Evolutionary conservation across 2,797 vertebrate genomes (phyloP), one percentile per base, ranked within the genome.

Genomic region (Parauchenoglanis punctatus): DNA sequence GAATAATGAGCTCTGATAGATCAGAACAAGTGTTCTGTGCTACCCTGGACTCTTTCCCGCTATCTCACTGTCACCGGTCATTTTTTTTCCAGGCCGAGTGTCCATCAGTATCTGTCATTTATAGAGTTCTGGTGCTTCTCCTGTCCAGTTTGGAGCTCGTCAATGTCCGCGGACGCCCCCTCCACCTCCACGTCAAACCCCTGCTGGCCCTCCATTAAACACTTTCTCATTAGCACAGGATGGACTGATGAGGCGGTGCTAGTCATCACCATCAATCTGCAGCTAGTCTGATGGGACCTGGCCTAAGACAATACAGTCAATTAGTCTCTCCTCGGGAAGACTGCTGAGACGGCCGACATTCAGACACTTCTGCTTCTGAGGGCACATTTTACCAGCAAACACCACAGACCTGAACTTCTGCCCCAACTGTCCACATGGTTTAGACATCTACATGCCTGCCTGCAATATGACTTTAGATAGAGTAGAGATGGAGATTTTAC

Each of bases 331-430:
- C 94, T 94, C 92, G 92, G 93, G 92, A 90, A 89, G 93, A 95
- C 93, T 95, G 94, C 95, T 96, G 94, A 96, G 94, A 93, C 91
- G 92, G 93, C 93, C 91, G 93, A 87, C 93, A 93, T 95, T 94
- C 94, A 91, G 95, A 96, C 94, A 94, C 94, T 94, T 95, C 93
- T 96, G 94, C 93, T 92, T 93, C 90, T 89, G 91, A 89, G 86
- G 92, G 94, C 95, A 95, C 91, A 94, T 95, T 93, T 91, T 82
- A 28, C 56, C 18, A 67, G 81, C 75, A 54, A 90, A 65, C 35
- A 78, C 58, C 76, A 83, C 61, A 67, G 44, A 31, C n/a, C 61
- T 67, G 81, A 83, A 67, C 81, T 70, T 68, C 70, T 65, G 77
- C 81, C 72, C 15, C 40, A 6, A 46, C 84, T 83, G 87, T 70